Conservation (phyloP, 2,888 invertebrate genomes). For the Agrilus mali region DNA sequence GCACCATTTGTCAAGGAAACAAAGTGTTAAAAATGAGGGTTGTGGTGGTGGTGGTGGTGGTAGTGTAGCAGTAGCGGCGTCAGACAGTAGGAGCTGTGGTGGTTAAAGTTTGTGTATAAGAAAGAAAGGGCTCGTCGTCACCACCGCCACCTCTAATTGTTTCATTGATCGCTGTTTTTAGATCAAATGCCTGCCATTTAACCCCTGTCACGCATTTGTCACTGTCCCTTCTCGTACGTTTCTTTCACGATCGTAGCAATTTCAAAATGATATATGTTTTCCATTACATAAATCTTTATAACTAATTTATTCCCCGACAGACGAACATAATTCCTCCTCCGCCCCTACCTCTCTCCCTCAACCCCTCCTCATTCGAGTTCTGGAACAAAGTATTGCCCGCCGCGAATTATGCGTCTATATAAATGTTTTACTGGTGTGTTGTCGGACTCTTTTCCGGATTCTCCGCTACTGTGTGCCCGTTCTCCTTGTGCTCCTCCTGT, state of each 20-base stretch:
- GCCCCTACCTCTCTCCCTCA: neutral
- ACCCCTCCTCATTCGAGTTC: too few relatives aligned
- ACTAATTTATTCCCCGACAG: constrained; percentile 30
- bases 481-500: too few relatives aligned
- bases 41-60: constrained; percentile 19
- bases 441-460: constrained; percentile 32
- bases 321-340: constrained; percentile 22
- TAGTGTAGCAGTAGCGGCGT: constrained; percentile 8
- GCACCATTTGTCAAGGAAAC: constrained; percentile 34
- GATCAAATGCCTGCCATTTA: constrained; percentile 28
- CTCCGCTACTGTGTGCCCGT: too few relatives aligned
- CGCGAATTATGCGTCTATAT: too few relatives aligned
- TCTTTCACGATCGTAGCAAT: constrained; percentile 31
- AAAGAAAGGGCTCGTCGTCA: constrained; percentile 30
- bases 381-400: too few relatives aligned
- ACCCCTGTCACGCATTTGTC: constrained; percentile 32
- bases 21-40: constrained; percentile 34
- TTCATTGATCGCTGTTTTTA: constrained; percentile 31
- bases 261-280: constrained; percentile 33
- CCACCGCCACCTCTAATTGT: constrained; percentile 25
- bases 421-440: constrained; percentile 6
- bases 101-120: constrained; percentile 21
- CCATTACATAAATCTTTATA: constrained; percentile 34
- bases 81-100: constrained; percentile 35
- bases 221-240: constrained; percentile 26